A percentile compares a stretch with the other conserved stretches of the same genome.
phyloP scores from a whole-genome alignment of 2,113 vertebrate species.

The Poeciliopsis turrubarensis region DNA sequence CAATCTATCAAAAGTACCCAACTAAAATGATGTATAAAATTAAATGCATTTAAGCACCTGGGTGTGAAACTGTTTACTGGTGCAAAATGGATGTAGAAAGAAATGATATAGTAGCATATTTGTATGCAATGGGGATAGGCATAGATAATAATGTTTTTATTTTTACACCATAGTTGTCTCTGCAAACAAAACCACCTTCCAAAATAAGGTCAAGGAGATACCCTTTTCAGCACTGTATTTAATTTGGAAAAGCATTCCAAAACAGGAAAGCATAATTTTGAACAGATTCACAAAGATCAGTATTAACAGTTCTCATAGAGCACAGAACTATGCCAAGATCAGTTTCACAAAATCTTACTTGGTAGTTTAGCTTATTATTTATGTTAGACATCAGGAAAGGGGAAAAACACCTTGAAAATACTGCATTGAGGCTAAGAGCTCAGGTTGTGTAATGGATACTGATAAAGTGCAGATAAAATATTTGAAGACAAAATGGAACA shows the following conservation, averaged over 20 bases:
- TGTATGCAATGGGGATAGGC: not conserved
- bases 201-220: not conserved
- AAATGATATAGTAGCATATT: not conserved
- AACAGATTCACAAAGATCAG: not conserved
- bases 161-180: not conserved
- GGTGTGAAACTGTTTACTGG: not conserved
- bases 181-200: not conserved
- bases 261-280: not conserved
- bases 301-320: not conserved
- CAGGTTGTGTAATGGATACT: constrained; percentile 1
- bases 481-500: not conserved
- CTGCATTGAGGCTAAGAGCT: not conserved
- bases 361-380: not conserved
- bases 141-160: not conserved
- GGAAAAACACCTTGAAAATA: not conserved
- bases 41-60: not conserved
- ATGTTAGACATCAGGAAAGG: not conserved
- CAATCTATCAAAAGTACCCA: not conserved
- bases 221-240: not conserved
- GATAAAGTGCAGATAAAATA: not conserved
- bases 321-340: not conserved
- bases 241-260: not conserved
- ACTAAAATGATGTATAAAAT: not conserved
- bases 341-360: not conserved
- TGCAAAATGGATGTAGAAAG: not conserved